These are phyloP conservation scores for Muscicapa comitata DNA, from an alignment of 2,797 vertebrate species.

Conservation along the genomic window DNA sequence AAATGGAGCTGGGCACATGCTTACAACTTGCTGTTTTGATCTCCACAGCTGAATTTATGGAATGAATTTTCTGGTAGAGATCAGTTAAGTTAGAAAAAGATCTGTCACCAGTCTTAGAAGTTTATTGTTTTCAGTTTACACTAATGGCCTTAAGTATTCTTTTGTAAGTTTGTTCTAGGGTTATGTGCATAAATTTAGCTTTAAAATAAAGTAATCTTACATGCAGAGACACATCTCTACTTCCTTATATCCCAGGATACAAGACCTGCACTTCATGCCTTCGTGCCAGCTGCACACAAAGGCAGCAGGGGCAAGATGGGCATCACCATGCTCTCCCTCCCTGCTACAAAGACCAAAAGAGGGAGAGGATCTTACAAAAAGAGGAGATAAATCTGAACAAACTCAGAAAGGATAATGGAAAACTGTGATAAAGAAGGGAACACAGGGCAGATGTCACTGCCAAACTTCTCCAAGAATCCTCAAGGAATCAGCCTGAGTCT, in stretches of 20 bases:
- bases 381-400: background rate
- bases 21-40: rapidly evolving
- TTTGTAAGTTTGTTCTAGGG: background rate
- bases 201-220: background rate
- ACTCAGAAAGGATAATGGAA: background rate
- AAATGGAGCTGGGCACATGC: background rate
- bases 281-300: background rate
- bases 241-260: background rate
- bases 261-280: background rate
- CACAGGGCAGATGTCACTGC: background rate
- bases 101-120: background rate
- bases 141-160: background rate
- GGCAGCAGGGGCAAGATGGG: background rate
- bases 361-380: background rate
- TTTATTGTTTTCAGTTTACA: background rate
- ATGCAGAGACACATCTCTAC: background rate
- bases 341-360: background rate
- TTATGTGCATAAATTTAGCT: background rate
- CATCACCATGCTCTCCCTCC: rapidly evolving
- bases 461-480: background rate
- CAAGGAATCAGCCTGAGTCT: background rate
- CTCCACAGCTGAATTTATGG: background rate
- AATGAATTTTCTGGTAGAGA: background rate
- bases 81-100: background rate
- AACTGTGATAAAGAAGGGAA: background rate